Conservation (phyloP, 2,113 vertebrate species). For the Lycaon pictus region DNA sequence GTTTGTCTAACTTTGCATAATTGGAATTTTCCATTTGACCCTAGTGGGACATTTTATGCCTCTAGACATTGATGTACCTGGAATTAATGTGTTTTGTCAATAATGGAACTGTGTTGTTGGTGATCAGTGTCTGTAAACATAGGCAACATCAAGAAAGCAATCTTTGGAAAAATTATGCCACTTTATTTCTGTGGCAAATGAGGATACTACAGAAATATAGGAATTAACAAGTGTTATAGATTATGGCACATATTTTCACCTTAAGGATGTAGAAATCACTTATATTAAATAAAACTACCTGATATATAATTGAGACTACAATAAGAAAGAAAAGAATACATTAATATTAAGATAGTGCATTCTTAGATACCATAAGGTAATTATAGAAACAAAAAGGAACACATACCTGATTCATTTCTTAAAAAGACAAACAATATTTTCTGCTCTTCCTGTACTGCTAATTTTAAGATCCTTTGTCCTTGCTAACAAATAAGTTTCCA, state of each 20-base stretch:
- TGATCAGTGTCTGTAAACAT: background rate
- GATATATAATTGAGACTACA: background rate
- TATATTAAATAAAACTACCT: background rate
- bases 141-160: background rate
- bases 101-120: background rate
- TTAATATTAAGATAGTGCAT: background rate
- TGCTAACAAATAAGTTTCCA: background rate
- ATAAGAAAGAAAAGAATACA: background rate
- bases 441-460: background rate
- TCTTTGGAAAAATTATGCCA: background rate
- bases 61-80: background rate
- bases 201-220: background rate
- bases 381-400: background rate
- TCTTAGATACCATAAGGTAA: background rate
- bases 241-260: background rate
- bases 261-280: background rate
- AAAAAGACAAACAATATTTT: background rate
- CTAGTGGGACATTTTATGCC: conserved; percentile 1
- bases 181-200: background rate
- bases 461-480: background rate
- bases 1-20: conserved; percentile 41
- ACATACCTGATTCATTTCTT: background rate
- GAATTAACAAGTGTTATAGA: background rate
- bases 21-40: background rate
- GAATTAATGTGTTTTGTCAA: conserved; percentile 42